phyloP scores from a whole-genome alignment of 92 coral and sea anemone genomes.

The Metridium senile region DNA sequence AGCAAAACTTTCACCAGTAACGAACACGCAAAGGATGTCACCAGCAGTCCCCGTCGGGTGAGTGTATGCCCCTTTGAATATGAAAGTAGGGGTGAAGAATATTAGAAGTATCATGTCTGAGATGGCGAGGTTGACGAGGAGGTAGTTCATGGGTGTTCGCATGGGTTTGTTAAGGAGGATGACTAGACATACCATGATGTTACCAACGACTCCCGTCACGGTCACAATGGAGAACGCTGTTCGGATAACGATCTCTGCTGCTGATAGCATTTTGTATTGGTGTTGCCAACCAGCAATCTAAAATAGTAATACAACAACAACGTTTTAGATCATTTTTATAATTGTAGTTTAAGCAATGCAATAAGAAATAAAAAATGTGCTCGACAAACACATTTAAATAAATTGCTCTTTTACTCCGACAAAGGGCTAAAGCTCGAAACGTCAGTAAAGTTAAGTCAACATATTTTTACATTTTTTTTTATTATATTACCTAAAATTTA shows the following conservation, averaged over 20 bases:
- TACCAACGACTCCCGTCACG: slow-evolving; percentile 35
- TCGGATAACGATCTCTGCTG: slow-evolving; percentile 24
- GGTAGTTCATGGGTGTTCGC: slow-evolving; percentile 58
- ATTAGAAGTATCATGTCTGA: slow-evolving; percentile 45
- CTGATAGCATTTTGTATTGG: slow-evolving; percentile 13
- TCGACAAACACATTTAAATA: too few species aligned
- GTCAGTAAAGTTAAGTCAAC: too few species aligned
- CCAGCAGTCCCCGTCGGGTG: slow-evolving; percentile 49
- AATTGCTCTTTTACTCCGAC: too few species aligned
- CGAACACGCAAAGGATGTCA: slow-evolving; percentile 25
- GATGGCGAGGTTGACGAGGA: slow-evolving; percentile 54
- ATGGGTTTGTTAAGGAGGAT: slow-evolving; percentile 41
- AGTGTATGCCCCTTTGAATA: slow-evolving; percentile 36
- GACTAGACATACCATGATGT: slow-evolving; percentile 44
- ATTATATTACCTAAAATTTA: too few species aligned
- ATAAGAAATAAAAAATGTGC: too few species aligned
- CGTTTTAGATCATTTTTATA: too few species aligned
- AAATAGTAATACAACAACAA: too few species aligned
- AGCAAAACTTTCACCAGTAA: slow-evolving; percentile 47
- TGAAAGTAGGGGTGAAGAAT: slow-evolving; percentile 39
- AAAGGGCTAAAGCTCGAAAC: too few species aligned
- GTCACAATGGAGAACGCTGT: slow-evolving; percentile 34
- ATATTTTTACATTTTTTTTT: too few species aligned
- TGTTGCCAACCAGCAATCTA: not conserved
- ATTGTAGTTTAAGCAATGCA: too few species aligned